Evolutionary conservation across 2,888 invertebrate genomes (phyloP), one percentile per base, ranked within the genome.

Genomic region (Liodrosophila aerea): DNA sequence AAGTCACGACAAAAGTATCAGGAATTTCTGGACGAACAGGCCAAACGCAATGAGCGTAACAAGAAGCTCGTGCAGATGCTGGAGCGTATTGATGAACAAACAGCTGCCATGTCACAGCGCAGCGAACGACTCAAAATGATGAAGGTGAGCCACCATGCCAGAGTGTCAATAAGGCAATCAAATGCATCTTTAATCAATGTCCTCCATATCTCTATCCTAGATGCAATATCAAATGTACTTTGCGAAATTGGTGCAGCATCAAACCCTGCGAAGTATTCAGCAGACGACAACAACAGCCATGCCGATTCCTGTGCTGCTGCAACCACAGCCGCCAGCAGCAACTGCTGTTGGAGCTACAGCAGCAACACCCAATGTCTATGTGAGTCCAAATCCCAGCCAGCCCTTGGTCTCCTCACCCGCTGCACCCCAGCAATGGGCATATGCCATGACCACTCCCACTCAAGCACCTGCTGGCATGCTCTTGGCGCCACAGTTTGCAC

Each of bases 51-150:
- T 64, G 92, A 93, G 71, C 91, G 93, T 29, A 93, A 93, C 85
- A 92, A 92, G 68, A 91, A 91, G 76, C 90, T 93, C 56, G 88
- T 93, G 18, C 91, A 91, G 58, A 90, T 92, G 73, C 86, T 93
- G 73, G 92, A 93, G 74, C 90, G 91, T 18, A 92, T 93, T 58
- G 93, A 93, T 87, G 91, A 90, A 66, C 91, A 92, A 67, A 91
- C 93, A 16, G 89, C 91, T 27, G 88, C 90, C 70, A 90, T 93
- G 83, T 91, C 91, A 15, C 92, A 92, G 1, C 92, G 93, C 88
- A 93, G 92, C 18, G 92, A 93, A 73, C 89, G 92, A 56, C 91
- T 93, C 22, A 92, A 92, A 86, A 88, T 90, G 84, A 89, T 93
- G 84, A 91, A 91, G 87, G 92, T 92, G 70, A 86, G 88, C 9